phyloP scores from a whole-genome alignment of 1,140 invertebrate species.

The Aphelenchoides besseyi region DNA sequence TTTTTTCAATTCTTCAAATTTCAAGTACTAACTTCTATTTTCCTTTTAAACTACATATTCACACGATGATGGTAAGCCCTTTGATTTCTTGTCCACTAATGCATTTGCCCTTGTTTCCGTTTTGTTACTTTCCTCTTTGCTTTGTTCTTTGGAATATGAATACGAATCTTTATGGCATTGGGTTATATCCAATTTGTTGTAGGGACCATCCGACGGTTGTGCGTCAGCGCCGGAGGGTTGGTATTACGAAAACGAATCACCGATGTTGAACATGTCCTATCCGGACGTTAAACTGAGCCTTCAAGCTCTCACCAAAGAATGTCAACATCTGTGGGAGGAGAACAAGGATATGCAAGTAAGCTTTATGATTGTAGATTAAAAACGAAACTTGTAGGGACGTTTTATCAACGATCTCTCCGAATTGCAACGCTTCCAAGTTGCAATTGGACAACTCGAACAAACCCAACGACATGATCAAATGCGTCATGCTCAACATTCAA shows the following conservation, averaged over 20 bases:
- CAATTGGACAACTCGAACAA: constrained; percentile 52
- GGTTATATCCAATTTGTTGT: neutral
- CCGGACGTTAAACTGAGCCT: constrained; percentile 30
- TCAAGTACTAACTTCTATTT: too few species aligned
- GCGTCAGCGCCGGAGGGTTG: neutral
- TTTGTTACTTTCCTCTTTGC: neutral
- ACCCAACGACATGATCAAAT: constrained; percentile 51
- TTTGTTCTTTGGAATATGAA: neutral
- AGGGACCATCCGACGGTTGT: neutral
- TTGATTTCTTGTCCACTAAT: too few species aligned
- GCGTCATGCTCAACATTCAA: constrained; percentile 33
- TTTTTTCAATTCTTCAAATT: too few species aligned
- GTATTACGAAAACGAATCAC: neutral
- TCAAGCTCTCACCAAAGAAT: constrained; percentile 51
- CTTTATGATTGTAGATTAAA: constrained; percentile 11
- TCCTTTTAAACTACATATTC: neutral
- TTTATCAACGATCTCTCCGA: constrained; percentile 58
- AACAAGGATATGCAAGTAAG: constrained; percentile 62
- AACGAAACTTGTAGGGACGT: constrained; percentile 31
- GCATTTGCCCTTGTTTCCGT: neutral
- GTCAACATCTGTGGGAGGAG: constrained; percentile 58
- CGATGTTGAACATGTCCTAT: constrained; percentile 15
- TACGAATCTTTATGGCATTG: neutral
- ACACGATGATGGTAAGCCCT: neutral
- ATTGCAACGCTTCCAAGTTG: constrained; percentile 53